Conservation (phyloP, 2,113 vertebrate genomes). For the Pterocles burchelli region DNA sequence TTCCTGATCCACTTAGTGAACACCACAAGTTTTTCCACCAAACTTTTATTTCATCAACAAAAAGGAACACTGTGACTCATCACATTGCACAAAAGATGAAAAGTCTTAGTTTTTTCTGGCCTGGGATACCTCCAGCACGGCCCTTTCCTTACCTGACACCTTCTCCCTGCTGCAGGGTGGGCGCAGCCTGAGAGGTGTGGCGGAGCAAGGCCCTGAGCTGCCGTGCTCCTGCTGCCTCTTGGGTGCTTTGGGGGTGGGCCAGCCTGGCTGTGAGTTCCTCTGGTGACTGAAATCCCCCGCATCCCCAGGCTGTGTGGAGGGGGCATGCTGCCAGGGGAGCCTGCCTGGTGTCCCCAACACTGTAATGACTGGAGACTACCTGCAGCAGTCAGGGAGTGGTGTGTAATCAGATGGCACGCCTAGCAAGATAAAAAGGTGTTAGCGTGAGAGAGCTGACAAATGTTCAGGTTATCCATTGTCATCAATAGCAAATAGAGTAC, state of each 20-base stretch:
- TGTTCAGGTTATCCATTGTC: neutral
- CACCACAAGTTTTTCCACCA: neutral
- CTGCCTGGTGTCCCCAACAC: fast-evolving
- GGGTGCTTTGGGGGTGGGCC: fast-evolving
- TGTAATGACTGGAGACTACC: neutral
- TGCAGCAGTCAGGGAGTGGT: neutral
- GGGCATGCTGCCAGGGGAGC: fast-evolving
- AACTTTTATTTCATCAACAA: neutral
- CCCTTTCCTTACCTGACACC: neutral
- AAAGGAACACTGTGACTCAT: neutral
- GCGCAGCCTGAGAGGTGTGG: fast-evolving
- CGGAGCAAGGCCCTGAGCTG: neutral
- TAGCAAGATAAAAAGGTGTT: neutral
- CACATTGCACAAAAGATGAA: neutral
- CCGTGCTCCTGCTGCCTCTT: neutral
- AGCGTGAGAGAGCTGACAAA: neutral
- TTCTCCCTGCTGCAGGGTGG: neutral
- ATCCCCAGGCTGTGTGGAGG: fast-evolving
- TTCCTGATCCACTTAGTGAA: neutral
- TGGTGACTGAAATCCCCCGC: fast-evolving
- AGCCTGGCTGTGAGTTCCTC: too few species aligned
- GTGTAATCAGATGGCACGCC: too few species aligned
- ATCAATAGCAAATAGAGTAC: neutral
- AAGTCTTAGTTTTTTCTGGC: neutral
- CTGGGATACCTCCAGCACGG: neutral